Conservation (phyloP, 2,113 vertebrate genomes). For the Neoarius graeffei region DNA sequence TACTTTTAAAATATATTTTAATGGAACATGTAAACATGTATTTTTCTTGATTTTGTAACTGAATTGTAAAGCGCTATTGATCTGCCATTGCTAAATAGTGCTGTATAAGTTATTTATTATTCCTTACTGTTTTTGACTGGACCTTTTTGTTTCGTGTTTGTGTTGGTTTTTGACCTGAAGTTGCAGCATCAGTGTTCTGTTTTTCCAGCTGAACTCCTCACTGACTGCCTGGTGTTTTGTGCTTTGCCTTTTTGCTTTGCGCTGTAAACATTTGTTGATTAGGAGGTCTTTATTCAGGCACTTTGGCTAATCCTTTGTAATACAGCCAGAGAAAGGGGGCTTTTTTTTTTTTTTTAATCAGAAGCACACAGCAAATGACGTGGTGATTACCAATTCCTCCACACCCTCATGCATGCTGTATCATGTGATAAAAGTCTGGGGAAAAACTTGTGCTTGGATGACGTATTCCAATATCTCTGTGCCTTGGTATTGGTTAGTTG, state of each 20-base stretch:
- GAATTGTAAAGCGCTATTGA: too few species aligned
- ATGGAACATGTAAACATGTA: too few species aligned
- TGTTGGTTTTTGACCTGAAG: background rate
- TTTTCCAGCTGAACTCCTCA: background rate
- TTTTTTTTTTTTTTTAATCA: constrained; percentile 12
- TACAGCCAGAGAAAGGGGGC: background rate
- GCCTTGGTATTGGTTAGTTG: constrained; percentile 27
- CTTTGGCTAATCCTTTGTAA: constrained; percentile 25
- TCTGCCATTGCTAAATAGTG: too few species aligned
- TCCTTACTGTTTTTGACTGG: background rate
- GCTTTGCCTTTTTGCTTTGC: background rate
- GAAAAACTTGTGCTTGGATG: background rate
- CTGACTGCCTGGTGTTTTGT: constrained; percentile 1
- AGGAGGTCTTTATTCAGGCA: background rate
- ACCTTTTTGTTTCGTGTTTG: background rate
- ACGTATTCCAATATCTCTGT: background rate
- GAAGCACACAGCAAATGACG: constrained; percentile 13
- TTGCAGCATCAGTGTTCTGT: background rate
- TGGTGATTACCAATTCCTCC: constrained; percentile 6
- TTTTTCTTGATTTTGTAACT: too few species aligned
- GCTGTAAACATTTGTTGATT: constrained; percentile 28
- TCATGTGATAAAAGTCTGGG: constrained; percentile 5
- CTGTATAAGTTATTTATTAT: too few species aligned
- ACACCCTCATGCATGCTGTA: background rate
- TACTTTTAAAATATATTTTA: too few species aligned